Evolutionary conservation across 2,888 invertebrate species (phyloP), one percentile per base, ranked within the genome.

Genomic region (Brachypalpus laphriformis): DNA sequence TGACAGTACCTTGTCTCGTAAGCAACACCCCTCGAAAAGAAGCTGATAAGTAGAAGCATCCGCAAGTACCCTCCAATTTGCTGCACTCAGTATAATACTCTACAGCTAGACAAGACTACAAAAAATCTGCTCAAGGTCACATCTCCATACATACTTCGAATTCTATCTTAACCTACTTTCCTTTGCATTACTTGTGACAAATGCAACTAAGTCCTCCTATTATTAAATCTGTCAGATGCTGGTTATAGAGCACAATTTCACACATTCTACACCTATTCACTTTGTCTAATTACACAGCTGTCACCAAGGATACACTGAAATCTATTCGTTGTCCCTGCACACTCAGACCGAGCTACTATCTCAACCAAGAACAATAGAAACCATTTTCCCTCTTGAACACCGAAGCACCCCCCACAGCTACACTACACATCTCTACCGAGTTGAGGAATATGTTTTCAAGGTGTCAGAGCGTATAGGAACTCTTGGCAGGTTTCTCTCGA

Each of bases 361-460:
- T 54, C 74, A 68, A 74, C 51, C 42, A 22, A 34, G 59, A 72
- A 81, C 74, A 54, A 81, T 75, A 37, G 68, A 59, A 75, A 74
- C 40, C 37, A 66, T 59, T 78, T 51, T 54, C 54, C 45, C 54
- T 40, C 75, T 54, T 28, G 37, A 57, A 11, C 66, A 42, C 25
- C n/a, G n/a, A 34, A 37, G 22, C 5, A 31, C 54, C 42, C 14
- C 28, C n/a, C 16, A n/a, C 8, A 14, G 20, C 45, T 6, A 22
- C n/a, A 31, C 18, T 54, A n/a, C 5, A 59, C 59, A 51, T 66
- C 9, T 28, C 16, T 11, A 66, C 37, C 20, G 20, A 37, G 16
- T 20, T 78, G 63, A 78, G 74, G 63, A 78, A 83, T 80, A 47
- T 59, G 20, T 75, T 68, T 74, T 49, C 56, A 65, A 74, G 78